Base-by-base conservation (phyloP, 2,888 invertebrate genomes). In the Syrista parreyssii region DNA sequence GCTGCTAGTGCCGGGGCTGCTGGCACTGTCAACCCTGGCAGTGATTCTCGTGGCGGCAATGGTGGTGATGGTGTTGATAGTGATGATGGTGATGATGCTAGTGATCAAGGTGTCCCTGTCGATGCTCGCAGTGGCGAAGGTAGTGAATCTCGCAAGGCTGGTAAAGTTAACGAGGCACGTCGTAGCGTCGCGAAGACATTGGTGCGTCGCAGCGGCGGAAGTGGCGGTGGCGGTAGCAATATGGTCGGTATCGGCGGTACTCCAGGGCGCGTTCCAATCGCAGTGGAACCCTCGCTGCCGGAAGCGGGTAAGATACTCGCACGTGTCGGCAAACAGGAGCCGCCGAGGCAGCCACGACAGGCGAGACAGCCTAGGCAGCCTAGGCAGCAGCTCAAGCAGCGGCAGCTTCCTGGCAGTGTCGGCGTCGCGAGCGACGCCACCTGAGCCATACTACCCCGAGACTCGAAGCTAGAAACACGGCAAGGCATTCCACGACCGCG, bases 401-500 rank as follows among this genome's bases (percentile, higher is more conserved):
- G 40, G 40, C 40, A 55, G 40, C 40, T 55, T 55, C 40, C 40
- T 75, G 35, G 40, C n/a, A 23, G 31, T 35, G 76, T 30, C 33
- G 68, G 68, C 15, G 73, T 34, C 23, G 76, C 55, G 2, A 32
- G 68, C 34, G 85, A 77, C 79, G 87, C 86, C 78, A 86, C 86
- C 82, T 86, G 86, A 86, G 79, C 68, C 31, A 30, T 33, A 31
- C 71, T 33, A 32, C 71, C 31, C 71, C 36, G 78, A 36, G 73
- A 76, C 78, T 76, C 82, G 81, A 82, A 83, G 78, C 78, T 79
- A 78, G 80, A 73, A 78, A 82, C 83, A 82, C 68, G 84, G 84
- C 84, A 81, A 85, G 81, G 85, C 83, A 86, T 86, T 85, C 86
- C 83, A 83, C 81, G 69, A 75, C 73, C 31, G 75, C 74, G 78